Base-by-base conservation (phyloP, 2,888 invertebrate species). In the Ennomos erosarius region DNA sequence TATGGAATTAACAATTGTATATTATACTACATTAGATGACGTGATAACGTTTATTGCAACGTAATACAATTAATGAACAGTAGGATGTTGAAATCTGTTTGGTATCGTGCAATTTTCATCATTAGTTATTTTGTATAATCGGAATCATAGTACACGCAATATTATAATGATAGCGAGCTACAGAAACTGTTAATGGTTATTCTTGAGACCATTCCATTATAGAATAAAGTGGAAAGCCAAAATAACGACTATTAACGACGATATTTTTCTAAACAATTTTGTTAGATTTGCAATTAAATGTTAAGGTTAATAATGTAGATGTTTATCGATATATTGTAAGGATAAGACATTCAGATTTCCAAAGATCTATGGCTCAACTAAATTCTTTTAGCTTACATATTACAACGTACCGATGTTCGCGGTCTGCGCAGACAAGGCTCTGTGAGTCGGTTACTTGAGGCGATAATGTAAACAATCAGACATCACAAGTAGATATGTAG, bases 181-280 rank as follows among this genome's bases (percentile, higher is more conserved):
- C 75, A 74, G 78, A 73, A 78, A 75, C 70, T 47, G 44, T 62
- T 68, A 79, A 85, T 88, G 90, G 89, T 90, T 87, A 89, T 74
- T 81, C 81, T 85, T 85, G 84, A 88, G 83, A 89, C 91, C 90
- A 91, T 92, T 92, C 91, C 92, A 91, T 87, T 88, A 79, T 83
- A 87, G 76, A 77, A 76, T 88, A 86, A 85, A 84, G 85, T 87
- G 84, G 87, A 90, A 69, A 87, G 91, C 90, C 91, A 91, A 91
- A 90, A 88, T 87, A 84, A 88, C 84, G 87, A 90, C 86, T 91
- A n/a, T n/a, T n/a, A n/a, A n/a, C n/a, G n/a, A n/a, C n/a, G n/a
- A n/a, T 92, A 91, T 91, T 92, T 92, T 92, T 92, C 88, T 91
- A 92, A 88, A 85, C 79, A 69, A 78, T 90, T 90, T 91, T 92